Evolutionary conservation across 2,797 vertebrate species (phyloP), one percentile per base, ranked within the genome.

Genomic region (Hypotaenidia philippensis): DNA sequence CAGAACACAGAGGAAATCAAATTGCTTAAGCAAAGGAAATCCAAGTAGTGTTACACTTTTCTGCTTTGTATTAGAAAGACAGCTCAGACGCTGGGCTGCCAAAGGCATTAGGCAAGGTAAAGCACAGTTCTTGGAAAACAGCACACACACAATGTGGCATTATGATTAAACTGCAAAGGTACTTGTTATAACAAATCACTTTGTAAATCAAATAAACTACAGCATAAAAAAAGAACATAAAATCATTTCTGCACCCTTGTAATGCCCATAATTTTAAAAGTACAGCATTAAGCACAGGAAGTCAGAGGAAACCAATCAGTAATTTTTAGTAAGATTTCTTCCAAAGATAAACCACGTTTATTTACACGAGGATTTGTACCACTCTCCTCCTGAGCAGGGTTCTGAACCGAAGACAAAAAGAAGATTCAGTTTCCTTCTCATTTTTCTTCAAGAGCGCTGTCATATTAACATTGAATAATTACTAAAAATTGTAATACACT

Each of bases 381-480:
- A 93, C 91, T 96, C 94, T 75, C 96, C 96, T 96, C 92, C 87
- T 80, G 92, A 97, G 96, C 96, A 91, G 89, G 90, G 93, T 66
- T 96, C 91, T 45, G 96, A 96, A 97, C 68, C 85, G 94, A 92
- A 97, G 97, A 94, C 96, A 97, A 76, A 72, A 91, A 36, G 79
- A 59, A 97, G 97, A 97, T 95, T 93, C 0, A 0, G 68, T 97
- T 97, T 95, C 96, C 92, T 96, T 96, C 96, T 97, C 97, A 92
- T 97, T 98, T 97, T 97, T 97, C 98, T 97, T 97, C 95, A 91
- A 96, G 97, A 97, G 97, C 90, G 56, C 94, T 97, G 95, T 96
- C 97, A 97, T 97, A 98, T 97, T 97, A 98, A 97, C 96, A 97
- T 92, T 94, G 97, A 98, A 97, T 98, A 97, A 97, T 97, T 98